Evolutionary conservation across 2,888 invertebrate genomes (phyloP).

Genomic region (Cephus runcator): DNA sequence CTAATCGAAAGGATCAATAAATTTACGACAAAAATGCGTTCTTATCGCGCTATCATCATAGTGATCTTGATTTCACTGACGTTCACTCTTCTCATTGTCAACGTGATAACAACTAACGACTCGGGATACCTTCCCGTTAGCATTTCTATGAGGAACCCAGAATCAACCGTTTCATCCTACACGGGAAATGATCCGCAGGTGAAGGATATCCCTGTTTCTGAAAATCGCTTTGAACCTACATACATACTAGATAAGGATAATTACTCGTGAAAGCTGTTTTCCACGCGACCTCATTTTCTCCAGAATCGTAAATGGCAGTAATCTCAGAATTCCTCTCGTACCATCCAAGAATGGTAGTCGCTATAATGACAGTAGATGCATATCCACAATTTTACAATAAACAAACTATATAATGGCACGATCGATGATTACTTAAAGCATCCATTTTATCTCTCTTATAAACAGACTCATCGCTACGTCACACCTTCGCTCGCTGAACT

Average conservation of each 20-base stretch:
- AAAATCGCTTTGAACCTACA: not conserved
- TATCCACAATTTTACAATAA: not conserved
- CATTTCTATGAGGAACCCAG: not conserved
- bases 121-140: conserved; percentile 16
- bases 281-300: conserved; percentile 3
- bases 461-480: conserved; percentile 54
- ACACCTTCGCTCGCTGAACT: conserved; percentile 69
- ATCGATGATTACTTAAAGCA: not conserved
- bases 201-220: not conserved
- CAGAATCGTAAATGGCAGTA: not conserved
- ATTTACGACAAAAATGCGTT: conserved; percentile 38
- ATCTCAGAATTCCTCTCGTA: not conserved
- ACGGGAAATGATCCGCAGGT: not conserved
- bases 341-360: not conserved
- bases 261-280: conserved; percentile 28
- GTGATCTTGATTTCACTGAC: conserved; percentile 38
- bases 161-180: not conserved
- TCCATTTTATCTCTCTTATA: not conserved
- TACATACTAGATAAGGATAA: not conserved
- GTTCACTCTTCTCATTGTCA: conserved; percentile 38
- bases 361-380: not conserved
- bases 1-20: conserved; percentile 12
- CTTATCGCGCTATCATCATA: conserved; percentile 39
- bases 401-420: not conserved
- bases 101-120: conserved; percentile 31